phyloP scores from a whole-genome alignment of 2,888 invertebrate genomes.

The Orthonychiurus folsomi region DNA sequence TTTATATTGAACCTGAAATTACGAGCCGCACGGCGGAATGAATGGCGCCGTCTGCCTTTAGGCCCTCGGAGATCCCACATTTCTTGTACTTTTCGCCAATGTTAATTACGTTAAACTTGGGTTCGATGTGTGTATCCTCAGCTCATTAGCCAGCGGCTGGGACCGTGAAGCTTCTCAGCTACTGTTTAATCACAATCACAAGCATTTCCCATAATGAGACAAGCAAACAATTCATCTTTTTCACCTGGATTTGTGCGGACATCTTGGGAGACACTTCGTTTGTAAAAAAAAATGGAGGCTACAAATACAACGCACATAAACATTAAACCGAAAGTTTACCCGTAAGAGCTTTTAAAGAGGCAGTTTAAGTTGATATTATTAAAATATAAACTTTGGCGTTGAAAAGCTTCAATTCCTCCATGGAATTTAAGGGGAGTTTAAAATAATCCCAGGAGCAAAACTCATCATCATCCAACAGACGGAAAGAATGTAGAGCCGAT shows the following conservation, averaged over 20 bases:
- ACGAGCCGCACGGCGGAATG: slow-evolving; percentile 40
- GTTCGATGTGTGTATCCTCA: slow-evolving; percentile 29
- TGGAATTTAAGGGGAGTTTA: too few species aligned
- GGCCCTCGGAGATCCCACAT: slow-evolving; percentile 10
- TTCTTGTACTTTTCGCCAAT: neutral
- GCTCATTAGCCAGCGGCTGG: slow-evolving; percentile 39
- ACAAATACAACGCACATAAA: neutral
- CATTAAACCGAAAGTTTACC: neutral
- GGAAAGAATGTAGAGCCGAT: neutral
- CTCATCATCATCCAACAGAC: neutral
- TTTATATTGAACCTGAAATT: slow-evolving; percentile 41
- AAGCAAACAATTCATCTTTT: slow-evolving; percentile 8
- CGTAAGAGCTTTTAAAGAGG: too few species aligned
- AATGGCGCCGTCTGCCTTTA: slow-evolving; percentile 41
- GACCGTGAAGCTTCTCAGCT: slow-evolving; percentile 1
- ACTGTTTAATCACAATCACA: neutral
- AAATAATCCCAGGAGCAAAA: neutral
- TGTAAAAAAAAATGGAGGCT: too few species aligned
- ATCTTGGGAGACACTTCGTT: neutral
- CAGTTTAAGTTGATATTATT: too few species aligned
- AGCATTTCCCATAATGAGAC: neutral
- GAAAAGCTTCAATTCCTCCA: too few species aligned
- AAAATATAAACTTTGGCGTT: too few species aligned
- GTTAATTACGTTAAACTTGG: neutral
- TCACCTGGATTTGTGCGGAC: slow-evolving; percentile 13